Evolutionary conservation across 2,888 invertebrate genomes (phyloP), one percentile per base, ranked within the genome.

Genomic region (Cerceris rybyensis): DNA sequence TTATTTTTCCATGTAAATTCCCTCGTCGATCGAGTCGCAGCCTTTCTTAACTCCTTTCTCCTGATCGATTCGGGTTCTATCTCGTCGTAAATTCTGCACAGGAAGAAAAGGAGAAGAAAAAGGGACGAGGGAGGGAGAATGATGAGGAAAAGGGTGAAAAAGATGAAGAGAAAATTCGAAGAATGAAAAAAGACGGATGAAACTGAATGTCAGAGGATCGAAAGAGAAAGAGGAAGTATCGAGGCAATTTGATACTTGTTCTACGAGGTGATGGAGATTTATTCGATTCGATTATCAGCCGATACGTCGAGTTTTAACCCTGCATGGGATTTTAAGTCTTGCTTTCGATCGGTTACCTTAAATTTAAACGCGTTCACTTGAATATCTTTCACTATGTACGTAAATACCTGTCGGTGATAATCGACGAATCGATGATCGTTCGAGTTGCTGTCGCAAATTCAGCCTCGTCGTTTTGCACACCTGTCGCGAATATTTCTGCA

Each of bases 1-100:
- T 63, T 63, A 63, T 63, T 63, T 63, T 63, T 63, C 63, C n/a
- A 63, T 63, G 63, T 63, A 63, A 63, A 63, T 63, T 52, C 41
- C 14, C n/a, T 39, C 28, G 28, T 50, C 50, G 63, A 63, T 63
- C 63, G 60, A n/a, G 9, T 8, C n/a, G 4, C 43, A 4, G n/a
- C 46, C 54, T 7, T 41, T 46, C 49, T 13, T 9, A 13, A 6
- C 42, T 13, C 41, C 6, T 8, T 60, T 17, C 16, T 60, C 60
- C n/a, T 16, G 43, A 46, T 11, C 60, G 60, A 60, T 46, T 46
- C 60, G 46, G 46, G 46, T 60, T 46, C 49, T 63, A 63, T 63
- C 52, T 50, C 28, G 16, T 50, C 63, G 63, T 63, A 50, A 50
- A 63, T 63, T 49, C n/a, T 39, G 11, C 16, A 28, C n/a, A n/a